phyloP scores from a whole-genome alignment of 2,113 vertebrate species.

The Rhineura floridana region DNA sequence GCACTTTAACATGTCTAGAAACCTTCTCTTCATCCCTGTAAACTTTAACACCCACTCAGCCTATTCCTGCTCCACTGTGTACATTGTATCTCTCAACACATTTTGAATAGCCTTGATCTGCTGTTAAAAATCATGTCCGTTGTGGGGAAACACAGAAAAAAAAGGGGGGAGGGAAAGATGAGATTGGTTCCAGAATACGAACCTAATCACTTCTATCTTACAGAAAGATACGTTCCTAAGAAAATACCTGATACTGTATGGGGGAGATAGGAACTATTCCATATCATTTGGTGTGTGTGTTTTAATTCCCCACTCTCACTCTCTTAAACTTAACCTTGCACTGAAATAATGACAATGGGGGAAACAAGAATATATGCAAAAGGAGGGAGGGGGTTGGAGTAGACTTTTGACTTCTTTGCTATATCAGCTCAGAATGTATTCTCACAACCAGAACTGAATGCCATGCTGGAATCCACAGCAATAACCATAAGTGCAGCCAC shows the following conservation, averaged over 20 bases:
- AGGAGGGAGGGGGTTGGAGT: neutral
- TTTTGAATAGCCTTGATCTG: neutral
- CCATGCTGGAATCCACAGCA: neutral
- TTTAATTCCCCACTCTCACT: too few relatives aligned
- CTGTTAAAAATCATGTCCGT: neutral
- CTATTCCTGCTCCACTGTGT: neutral
- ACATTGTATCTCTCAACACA: neutral
- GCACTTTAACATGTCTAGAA: constrained; percentile 59
- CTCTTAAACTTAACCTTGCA: neutral
- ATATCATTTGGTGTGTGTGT: too few relatives aligned
- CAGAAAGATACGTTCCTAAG: constrained; percentile 28
- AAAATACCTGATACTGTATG: neutral
- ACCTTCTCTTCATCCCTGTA: constrained; percentile 33
- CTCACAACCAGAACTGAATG: neutral
- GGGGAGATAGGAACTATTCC: neutral
- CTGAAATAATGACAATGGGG: neutral
- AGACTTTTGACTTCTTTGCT: neutral
- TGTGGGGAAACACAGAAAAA: neutral
- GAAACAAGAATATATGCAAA: neutral
- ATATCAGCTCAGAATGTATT: too few relatives aligned
- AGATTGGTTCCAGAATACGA: constrained; percentile 19
- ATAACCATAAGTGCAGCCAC: neutral
- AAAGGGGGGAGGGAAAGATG: neutral
- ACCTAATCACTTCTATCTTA: neutral
- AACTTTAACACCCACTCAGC: constrained; percentile 28